Evolutionary conservation across 2,113 vertebrate genomes (phyloP).

Genomic region (Gymnobelideus leadbeateri): DNA sequence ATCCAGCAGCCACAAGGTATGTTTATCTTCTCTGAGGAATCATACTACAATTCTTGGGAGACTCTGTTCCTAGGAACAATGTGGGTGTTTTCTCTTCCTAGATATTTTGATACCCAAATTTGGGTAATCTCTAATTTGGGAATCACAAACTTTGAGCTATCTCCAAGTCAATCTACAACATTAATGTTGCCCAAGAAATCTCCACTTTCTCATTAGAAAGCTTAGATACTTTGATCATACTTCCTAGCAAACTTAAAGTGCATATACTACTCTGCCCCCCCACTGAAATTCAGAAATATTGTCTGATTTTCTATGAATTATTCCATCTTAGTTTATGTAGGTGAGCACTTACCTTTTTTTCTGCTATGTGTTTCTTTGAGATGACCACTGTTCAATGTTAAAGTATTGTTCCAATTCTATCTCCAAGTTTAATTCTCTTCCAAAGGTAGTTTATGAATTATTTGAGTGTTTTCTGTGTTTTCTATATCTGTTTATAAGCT

Average conservation of each 20-base stretch:
- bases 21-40: background rate
- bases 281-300: background rate
- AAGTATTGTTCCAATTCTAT: background rate
- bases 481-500: background rate
- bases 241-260: background rate
- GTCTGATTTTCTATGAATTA: background rate
- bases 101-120: background rate
- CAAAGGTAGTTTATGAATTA: background rate
- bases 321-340: background rate
- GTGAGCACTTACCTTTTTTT: background rate
- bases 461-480: background rate
- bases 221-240: background rate
- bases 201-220: background rate
- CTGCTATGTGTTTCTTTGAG: background rate
- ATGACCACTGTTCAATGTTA: background rate
- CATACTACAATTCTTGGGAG: background rate
- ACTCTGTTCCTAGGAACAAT: background rate
- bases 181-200: background rate
- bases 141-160: background rate
- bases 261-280: background rate
- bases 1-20: background rate
- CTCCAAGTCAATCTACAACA: background rate
- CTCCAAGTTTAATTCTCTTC: background rate
- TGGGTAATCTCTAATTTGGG: background rate
- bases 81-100: background rate